These are phyloP conservation scores for Drosophila arizonae DNA, from an alignment of 1,140 invertebrate species.

Conservation along the genomic window DNA sequence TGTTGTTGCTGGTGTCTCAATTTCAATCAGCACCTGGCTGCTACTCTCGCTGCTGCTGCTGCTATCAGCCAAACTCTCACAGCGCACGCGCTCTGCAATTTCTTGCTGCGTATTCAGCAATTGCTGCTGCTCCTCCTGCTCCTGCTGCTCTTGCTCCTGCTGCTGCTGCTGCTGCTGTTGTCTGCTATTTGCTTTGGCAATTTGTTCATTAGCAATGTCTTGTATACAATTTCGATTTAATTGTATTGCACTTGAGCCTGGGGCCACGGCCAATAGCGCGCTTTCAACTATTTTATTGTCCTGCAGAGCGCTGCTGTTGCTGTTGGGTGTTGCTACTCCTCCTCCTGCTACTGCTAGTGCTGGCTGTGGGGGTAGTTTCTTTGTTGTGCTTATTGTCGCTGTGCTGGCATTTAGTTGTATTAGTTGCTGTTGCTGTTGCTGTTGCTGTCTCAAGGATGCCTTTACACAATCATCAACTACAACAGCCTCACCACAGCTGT, in stretches of 20 bases:
- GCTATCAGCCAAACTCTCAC: constrained; percentile 31
- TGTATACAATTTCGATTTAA: constrained; percentile 57
- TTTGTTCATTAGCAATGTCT: constrained; percentile 31
- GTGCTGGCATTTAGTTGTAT: constrained; percentile 33
- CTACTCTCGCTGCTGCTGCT: constrained; percentile 24
- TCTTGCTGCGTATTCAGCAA: constrained; percentile 57
- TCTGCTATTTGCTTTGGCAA: constrained; percentile 37
- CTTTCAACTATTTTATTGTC: constrained; percentile 58
- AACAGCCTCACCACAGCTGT: constrained; percentile 34
- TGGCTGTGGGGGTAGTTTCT: constrained; percentile 64
- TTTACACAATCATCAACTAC: constrained; percentile 71
- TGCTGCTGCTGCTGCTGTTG: constrained; percentile 16
- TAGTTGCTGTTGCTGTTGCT: constrained; percentile 19
- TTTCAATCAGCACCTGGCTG: constrained; percentile 69
- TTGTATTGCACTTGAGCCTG: constrained; percentile 67
- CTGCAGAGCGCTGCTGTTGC: constrained; percentile 9
- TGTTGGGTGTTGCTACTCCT: constrained; percentile 6
- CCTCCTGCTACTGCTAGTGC: constrained; percentile 1
- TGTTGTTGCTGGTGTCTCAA: constrained; percentile 41
- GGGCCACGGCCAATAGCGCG: constrained; percentile 12
- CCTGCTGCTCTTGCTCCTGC: neutral
- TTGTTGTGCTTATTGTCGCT: constrained; percentile 65
- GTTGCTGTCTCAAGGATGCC: constrained; percentile 65
- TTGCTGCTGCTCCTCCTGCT: constrained; percentile 26
- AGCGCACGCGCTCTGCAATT: constrained; percentile 53